Conservation (phyloP, 2,113 vertebrate genomes). For the Forbesichthys papilliferus region DNA sequence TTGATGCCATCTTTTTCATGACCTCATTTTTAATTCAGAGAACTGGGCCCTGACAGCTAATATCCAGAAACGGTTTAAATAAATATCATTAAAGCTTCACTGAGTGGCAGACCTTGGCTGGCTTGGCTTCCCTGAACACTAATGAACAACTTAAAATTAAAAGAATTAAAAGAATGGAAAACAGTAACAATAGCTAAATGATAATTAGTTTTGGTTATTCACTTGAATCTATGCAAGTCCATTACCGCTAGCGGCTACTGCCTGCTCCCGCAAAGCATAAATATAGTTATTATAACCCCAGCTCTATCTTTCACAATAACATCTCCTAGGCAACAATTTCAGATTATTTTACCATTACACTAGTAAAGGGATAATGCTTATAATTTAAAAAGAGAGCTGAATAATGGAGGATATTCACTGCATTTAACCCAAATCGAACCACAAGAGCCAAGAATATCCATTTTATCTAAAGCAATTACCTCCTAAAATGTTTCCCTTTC, state of each 20-base stretch:
- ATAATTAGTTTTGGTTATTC: constrained; percentile 69
- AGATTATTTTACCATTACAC: constrained; percentile 64
- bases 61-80: constrained; percentile 77
- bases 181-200: constrained; percentile 60
- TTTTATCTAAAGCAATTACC: constrained; percentile 59
- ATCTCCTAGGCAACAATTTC: constrained; percentile 70
- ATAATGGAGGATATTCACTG: constrained; percentile 48
- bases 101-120: constrained; percentile 58
- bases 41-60: constrained; percentile 74
- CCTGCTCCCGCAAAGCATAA: constrained; percentile 62
- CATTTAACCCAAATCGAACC: constrained; percentile 57
- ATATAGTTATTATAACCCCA: constrained; percentile 64
- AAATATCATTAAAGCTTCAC: constrained; percentile 77
- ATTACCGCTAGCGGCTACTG: constrained; percentile 62
- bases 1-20: constrained; percentile 83
- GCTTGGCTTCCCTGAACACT: constrained; percentile 46
- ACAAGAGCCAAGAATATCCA: constrained; percentile 45
- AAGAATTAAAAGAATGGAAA: constrained; percentile 36
- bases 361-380: constrained; percentile 63
- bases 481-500: constrained; percentile 45
- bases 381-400: constrained; percentile 60
- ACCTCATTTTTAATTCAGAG: constrained; percentile 83
- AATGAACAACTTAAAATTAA: constrained; percentile 51
- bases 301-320: constrained; percentile 69
- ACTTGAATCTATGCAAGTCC: constrained; percentile 54